phyloP scores from a whole-genome alignment of 1,140 invertebrate species.

The Macrosteles quadrilineatus region DNA sequence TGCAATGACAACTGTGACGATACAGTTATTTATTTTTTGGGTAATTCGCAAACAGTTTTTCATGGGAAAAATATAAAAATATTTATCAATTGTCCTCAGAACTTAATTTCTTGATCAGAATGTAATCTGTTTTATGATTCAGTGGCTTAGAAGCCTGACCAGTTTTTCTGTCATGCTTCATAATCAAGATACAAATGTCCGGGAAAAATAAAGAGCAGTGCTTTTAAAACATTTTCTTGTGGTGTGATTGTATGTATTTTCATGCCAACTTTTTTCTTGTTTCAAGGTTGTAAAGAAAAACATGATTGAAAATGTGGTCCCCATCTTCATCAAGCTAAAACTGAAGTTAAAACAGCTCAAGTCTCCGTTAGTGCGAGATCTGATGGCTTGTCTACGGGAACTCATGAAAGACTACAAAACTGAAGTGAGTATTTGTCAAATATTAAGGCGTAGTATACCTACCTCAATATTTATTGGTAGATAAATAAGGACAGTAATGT shows the following conservation, averaged over 20 bases:
- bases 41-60: no score
- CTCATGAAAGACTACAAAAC: constrained; percentile 58
- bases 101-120: constrained; percentile 33
- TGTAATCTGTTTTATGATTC: no score
- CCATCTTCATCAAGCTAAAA: constrained; percentile 58
- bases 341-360: constrained; percentile 50
- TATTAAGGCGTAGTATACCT: no score
- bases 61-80: no score
- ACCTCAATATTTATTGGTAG: background rate
- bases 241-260: constrained; percentile 51
- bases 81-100: no score
- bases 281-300: constrained; percentile 56
- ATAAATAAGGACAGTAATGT: background rate
- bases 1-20: no score
- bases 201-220: no score
- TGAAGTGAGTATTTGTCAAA: constrained; percentile 50
- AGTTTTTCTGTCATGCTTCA: no score
- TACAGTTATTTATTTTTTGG: no score
- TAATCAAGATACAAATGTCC: no score
- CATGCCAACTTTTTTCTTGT: background rate
- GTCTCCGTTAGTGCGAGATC: constrained; percentile 49
- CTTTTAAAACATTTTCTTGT: no score
- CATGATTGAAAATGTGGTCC: constrained; percentile 59
- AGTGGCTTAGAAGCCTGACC: no score
- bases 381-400: constrained; percentile 52